A percentile compares a stretch with the other conserved stretches of the same genome.
Evolutionary conservation across 1,140 invertebrate genomes (phyloP).

Genomic region (Trialeurodes vaporariorum): DNA sequence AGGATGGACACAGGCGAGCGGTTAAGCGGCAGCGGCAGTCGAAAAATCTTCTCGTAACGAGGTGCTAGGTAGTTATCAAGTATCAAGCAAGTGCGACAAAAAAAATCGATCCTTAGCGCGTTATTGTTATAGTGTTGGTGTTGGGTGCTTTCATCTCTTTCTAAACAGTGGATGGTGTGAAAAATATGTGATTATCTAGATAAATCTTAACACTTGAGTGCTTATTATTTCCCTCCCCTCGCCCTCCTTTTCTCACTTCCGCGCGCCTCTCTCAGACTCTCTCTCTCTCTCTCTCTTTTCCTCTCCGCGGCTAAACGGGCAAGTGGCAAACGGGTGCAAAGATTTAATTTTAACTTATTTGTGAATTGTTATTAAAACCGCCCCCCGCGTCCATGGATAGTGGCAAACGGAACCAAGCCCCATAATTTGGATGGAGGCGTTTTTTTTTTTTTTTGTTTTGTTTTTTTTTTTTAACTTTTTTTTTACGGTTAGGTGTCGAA

Average conservation of each 20-base stretch:
- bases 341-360: neutral
- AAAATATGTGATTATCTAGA: neutral
- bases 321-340: neutral
- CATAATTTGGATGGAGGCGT: neutral
- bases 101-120: too few species aligned
- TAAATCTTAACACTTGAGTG: neutral
- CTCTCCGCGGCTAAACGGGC: too few species aligned
- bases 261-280: too few species aligned
- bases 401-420: too few species aligned
- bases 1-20: neutral
- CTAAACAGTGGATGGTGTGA: neutral
- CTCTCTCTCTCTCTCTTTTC: too few species aligned
- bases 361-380: constrained; percentile 1
- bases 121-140: too few species aligned
- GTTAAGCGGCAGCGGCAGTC: too few species aligned
- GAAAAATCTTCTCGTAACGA: neutral
- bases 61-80: neutral
- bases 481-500: neutral
- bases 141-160: neutral
- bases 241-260: too few species aligned
- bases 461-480: too few species aligned
- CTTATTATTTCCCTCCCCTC: neutral
- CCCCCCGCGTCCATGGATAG: neutral
- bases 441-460: too few species aligned
- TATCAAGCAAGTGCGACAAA: too few species aligned